A percentile compares a stretch with the other conserved stretches of the same genome.
Evolutionary conservation across 2,888 invertebrate genomes (phyloP).

Genomic region (Aromia moschata): DNA sequence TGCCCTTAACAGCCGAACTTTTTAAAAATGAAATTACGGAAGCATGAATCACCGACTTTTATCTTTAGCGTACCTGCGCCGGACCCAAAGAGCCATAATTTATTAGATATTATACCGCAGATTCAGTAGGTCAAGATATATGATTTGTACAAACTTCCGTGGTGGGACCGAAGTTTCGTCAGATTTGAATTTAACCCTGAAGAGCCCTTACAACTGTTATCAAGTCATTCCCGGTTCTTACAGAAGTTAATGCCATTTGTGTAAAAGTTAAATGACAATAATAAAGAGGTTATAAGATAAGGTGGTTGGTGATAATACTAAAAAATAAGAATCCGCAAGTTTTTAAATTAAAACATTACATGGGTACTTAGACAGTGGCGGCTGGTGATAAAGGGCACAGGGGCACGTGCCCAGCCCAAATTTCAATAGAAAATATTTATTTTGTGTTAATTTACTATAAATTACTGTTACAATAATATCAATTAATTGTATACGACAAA

Average conservation of each 20-base stretch:
- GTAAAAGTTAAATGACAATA: background rate
- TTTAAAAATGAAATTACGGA: background rate
- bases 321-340: no score
- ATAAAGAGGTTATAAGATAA: no score
- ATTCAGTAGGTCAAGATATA: constrained; percentile 16
- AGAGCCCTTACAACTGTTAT: constrained; percentile 27
- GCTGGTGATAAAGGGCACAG: no score
- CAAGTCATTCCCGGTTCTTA: constrained; percentile 24
- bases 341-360: no score
- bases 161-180: constrained; percentile 8
- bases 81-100: constrained; percentile 14
- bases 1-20: background rate
- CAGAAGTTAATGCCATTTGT: constrained; percentile 9
- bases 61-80: constrained; percentile 17
- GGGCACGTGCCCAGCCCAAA: no score
- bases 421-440: no score
- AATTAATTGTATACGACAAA: no score
- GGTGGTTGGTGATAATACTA: no score
- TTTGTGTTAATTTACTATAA: no score
- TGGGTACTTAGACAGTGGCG: no score
- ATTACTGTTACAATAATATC: no score
- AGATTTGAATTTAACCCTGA: constrained; percentile 23
- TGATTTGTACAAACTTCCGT: constrained; percentile 21
- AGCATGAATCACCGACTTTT: constrained; percentile 6
- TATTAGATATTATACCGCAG: constrained; percentile 17